Evolutionary conservation across 2,797 vertebrate species (phyloP), one percentile per base, ranked within the genome.

Genomic region (Anguilla marmorata): DNA sequence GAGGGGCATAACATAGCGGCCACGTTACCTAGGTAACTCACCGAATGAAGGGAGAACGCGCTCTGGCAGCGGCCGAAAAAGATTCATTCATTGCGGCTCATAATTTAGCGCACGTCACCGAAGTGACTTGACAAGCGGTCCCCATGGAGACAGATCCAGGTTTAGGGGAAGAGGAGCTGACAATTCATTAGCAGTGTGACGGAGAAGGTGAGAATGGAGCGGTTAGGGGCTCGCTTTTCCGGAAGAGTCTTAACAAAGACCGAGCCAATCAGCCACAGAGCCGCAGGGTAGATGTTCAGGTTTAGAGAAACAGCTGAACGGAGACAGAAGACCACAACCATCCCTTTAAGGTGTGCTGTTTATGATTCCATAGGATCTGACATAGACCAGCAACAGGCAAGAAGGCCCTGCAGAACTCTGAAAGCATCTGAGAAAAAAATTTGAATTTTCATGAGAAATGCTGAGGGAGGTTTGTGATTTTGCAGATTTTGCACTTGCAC

Each of bases 111-210:
- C 79, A 89, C 85, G 88, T 66, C 90, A 90, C 90, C 88, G 89
- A 87, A 85, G 72, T 19, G 82, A 87, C 80, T 88, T 54, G 82
- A 87, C 89, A 87, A 56, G 50, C 7, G 27, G 14, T 90, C 84
- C 90, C 88, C 83, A 88, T 91, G 90, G 89, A 27, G 87, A 89
- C 87, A 82, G 84, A 79, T 80, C 56, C 56, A 87, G 89, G 50
- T n/a, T 45, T 72, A 87, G 79, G 84, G 85, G 45, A 50, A 50
- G 79, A 50, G 45, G 45, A 82, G 79, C 11, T n/a, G 79, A 50
- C 45, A 50, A 24, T 82, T 82, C 79, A 82, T 82, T 82, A 82
- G 45, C 11, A 1, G 9, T 7, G 41, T 9, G 79, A 82, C 8
- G 21, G 79, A n/a, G 45, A 50, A 24, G 45, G 45, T 3, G 21